phyloP scores from a whole-genome alignment of 1,140 invertebrate genomes.

The Diorhabda carinulata region DNA sequence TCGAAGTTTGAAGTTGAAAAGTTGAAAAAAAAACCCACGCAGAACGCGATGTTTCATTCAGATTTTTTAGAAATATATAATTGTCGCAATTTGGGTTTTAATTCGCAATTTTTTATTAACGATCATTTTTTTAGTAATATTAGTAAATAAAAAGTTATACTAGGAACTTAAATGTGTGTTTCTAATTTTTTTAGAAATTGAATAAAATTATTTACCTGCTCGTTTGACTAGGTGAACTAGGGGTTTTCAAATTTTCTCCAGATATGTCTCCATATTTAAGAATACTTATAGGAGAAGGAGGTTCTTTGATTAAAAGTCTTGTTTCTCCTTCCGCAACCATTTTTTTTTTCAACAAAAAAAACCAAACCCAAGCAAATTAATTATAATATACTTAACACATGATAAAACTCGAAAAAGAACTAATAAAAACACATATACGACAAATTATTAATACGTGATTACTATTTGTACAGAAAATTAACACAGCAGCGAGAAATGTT shows the following conservation, averaged over 20 bases:
- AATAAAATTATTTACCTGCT: constrained; percentile 8
- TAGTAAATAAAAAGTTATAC: too few relatives aligned
- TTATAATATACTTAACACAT: constrained; percentile 11
- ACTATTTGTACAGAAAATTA: constrained; percentile 9
- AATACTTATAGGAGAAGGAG: neutral
- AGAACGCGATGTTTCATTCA: too few relatives aligned
- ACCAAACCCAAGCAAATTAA: neutral
- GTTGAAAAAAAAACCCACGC: too few relatives aligned
- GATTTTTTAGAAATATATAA: too few relatives aligned
- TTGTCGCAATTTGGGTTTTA: too few relatives aligned
- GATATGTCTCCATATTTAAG: neutral
- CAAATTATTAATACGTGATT: constrained; percentile 16
- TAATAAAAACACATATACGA: neutral
- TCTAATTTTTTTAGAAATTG: too few relatives aligned
- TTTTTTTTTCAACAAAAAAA: neutral
- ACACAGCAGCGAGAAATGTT: constrained; percentile 6
- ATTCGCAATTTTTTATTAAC: too few relatives aligned
- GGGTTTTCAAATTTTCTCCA: neutral
- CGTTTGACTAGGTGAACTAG: constrained; percentile 7
- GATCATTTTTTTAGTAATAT: too few relatives aligned
- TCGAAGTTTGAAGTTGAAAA: too few relatives aligned
- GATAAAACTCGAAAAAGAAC: neutral
- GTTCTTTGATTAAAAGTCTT: neutral
- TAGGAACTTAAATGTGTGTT: too few relatives aligned
- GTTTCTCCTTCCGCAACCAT: neutral